Evolutionary conservation across 2,888 invertebrate genomes (phyloP).

Genomic region (Beris chalybata): DNA sequence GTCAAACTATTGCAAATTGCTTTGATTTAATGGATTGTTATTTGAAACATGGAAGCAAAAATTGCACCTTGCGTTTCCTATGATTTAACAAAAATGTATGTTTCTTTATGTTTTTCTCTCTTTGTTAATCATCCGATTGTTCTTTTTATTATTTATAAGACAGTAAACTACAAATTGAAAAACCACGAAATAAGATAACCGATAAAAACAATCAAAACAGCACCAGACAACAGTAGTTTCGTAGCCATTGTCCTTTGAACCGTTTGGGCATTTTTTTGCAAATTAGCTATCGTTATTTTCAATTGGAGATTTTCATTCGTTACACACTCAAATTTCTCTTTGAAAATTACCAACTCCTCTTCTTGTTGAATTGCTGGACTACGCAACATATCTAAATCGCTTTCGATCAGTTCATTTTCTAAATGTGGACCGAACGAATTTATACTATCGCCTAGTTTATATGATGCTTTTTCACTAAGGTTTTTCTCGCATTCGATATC

Average conservation of each 20-base stretch:
- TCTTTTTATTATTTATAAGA: neutral
- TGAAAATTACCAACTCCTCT: conserved; percentile 54
- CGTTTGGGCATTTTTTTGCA: conserved; percentile 45
- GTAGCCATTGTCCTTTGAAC: conserved; percentile 42
- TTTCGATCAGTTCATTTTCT: conserved; percentile 34
- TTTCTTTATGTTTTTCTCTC: too few relatives aligned
- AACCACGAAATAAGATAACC: conserved; percentile 49
- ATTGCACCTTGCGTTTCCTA: too few relatives aligned
- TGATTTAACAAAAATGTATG: too few relatives aligned
- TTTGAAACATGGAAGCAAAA: too few relatives aligned
- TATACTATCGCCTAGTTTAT: neutral
- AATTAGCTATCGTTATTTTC: conserved; percentile 48
- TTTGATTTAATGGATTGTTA: too few relatives aligned
- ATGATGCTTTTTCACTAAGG: neutral
- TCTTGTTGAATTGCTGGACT: conserved; percentile 49
- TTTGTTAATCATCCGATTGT: too few relatives aligned
- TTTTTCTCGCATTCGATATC: neutral
- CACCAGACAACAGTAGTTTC: conserved; percentile 47
- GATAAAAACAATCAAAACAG: conserved; percentile 48
- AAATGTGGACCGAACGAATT: neutral
- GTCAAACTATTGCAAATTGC: too few relatives aligned
- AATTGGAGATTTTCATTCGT: conserved; percentile 50
- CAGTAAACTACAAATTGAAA: conserved; percentile 36
- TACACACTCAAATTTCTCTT: conserved; percentile 51
- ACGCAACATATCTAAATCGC: conserved; percentile 48